Evolutionary conservation across 2,888 invertebrate genomes (phyloP), one percentile per base, ranked within the genome.

Genomic region (Gnatocerus cornutus): DNA sequence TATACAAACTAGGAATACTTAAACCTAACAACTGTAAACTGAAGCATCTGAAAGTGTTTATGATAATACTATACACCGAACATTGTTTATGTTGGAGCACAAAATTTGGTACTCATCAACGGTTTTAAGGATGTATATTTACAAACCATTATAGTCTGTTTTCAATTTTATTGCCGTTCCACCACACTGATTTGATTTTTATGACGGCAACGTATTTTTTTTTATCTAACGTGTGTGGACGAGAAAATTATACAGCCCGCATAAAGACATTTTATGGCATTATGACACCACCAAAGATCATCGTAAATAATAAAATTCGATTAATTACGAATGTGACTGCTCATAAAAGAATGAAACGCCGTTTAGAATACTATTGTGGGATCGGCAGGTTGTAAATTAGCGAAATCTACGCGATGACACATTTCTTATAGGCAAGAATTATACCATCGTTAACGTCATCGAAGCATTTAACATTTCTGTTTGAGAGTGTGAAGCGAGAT

Each of bases 21-120:
- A 82, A 81, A 81, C 76, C 78, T 74, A 76, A 75, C 79, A 80
- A 79, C 79, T 81, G 81, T 83, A 84, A 83, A 83, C 83, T 77
- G 75, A 79, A 79, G 79, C 78, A 79, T 80, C 79, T 80, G 79
- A 78, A 77, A 76, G 77, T 82, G 82, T 81, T 82, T 82, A 82
- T 71, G 74, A 76, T 79, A 78, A 75, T 79, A 78, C 77, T 78
- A 80, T 79, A 80, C 78, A 78, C 77, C 78, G 76, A 76, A 77
- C 77, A 78, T 77, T 83, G 82, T 82, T 79, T 83, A 81, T 79
- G 76, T 78, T 79, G 72, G 75, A 74, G 73, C 76, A 79, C 78
- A 81, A 83, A 82, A 83, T 82, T 82, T 82, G 82, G 82, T 80
- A 79, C 81, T 81, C 82, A 82, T 83, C 83, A 83, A 80, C 82